These are phyloP conservation scores for Ooceraea biroi DNA, from an alignment of 1,140 invertebrate species.

Conservation along the genomic window DNA sequence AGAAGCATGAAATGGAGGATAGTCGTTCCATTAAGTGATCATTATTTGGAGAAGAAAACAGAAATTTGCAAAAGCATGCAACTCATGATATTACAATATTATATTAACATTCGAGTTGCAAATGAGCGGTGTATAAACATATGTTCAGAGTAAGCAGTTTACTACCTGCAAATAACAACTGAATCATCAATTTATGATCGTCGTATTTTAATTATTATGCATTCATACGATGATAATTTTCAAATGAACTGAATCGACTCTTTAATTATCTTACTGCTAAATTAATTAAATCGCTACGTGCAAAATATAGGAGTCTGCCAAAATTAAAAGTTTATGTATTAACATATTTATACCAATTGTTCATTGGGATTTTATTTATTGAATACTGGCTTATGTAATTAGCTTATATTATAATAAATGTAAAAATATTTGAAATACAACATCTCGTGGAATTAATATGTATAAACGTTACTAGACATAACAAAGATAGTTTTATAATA, in stretches of 20 bases:
- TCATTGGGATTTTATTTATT: not conserved
- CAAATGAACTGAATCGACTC: constrained; percentile 32
- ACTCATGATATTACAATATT: not conserved
- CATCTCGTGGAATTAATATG: too few species aligned
- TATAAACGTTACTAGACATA: too few species aligned
- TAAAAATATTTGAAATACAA: not conserved
- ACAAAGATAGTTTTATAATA: too few species aligned
- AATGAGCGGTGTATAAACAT: constrained; percentile 41
- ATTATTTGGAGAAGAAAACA: constrained; percentile 16
- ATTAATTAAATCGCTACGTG: constrained; percentile 28
- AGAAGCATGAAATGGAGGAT: constrained; percentile 13
- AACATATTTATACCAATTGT: not conserved
- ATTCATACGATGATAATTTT: constrained; percentile 28
- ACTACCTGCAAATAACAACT: constrained; percentile 19
- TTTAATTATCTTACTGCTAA: constrained; percentile 6
- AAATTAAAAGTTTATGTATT: not conserved
- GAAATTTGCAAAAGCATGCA: constrained; percentile 7
- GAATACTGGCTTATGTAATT: not conserved
- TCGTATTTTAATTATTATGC: constrained; percentile 35
- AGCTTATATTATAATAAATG: constrained; percentile 12
- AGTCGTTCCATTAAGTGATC: not conserved
- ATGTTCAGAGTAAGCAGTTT: constrained; percentile 20
- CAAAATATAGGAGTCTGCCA: not conserved
- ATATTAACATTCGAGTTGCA: constrained; percentile 23
- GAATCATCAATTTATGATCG: constrained; percentile 38